Conservation (phyloP, 2,888 invertebrate species). For the Agapostemon virescens region DNA sequence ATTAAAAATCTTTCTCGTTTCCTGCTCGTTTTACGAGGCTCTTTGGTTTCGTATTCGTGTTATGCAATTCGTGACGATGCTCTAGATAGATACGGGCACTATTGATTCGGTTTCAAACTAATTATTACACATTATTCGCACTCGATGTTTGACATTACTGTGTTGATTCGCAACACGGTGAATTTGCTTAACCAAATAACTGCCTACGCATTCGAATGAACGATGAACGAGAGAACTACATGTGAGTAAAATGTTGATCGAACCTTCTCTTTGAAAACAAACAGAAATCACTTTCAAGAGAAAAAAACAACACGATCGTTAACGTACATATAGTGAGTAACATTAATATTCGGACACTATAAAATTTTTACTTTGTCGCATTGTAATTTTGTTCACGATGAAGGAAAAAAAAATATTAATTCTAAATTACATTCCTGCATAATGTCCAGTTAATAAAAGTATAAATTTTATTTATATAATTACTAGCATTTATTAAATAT, state of each 20-base stretch:
- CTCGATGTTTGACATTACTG: not conserved
- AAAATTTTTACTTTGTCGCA: too few relatives aligned
- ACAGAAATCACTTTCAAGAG: too few relatives aligned
- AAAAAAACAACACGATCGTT: too few relatives aligned
- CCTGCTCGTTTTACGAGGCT: not conserved
- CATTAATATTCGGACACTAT: too few relatives aligned
- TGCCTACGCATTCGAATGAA: not conserved
- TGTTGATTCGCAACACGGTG: not conserved
- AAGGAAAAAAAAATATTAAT: too few relatives aligned
- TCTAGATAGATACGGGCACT: not conserved
- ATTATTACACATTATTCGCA: not conserved
- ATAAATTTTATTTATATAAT: too few relatives aligned
- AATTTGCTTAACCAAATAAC: not conserved
- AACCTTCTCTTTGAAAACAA: slow-evolving; percentile 29
- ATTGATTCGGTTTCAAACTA: not conserved
- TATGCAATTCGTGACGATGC: not conserved
- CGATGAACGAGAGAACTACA: not conserved
- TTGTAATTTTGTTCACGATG: too few relatives aligned
- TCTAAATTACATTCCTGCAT: too few relatives aligned
- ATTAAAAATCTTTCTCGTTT: not conserved
- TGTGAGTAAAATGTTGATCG: not conserved
- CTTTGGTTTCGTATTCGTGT: not conserved
- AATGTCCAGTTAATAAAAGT: too few relatives aligned
- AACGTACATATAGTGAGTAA: too few relatives aligned
- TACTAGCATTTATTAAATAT: too few relatives aligned